These are phyloP conservation scores for Sitodiplosis mosellana DNA, from an alignment of 1,140 invertebrate genomes.

Conservation along the genomic window DNA sequence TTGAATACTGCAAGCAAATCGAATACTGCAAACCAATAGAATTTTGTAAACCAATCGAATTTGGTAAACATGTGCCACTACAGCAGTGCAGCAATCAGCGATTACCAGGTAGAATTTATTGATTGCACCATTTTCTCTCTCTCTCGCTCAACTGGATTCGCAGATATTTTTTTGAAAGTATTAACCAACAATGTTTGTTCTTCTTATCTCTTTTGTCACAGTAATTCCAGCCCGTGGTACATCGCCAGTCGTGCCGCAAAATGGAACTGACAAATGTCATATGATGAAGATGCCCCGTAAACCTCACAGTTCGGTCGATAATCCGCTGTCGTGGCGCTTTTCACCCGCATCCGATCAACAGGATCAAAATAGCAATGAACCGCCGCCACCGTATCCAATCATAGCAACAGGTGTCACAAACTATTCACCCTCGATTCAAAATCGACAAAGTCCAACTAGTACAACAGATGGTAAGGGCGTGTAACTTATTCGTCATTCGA, in stretches of 20 bases:
- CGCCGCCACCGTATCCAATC: conserved; percentile 51
- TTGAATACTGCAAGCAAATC: conserved; percentile 27
- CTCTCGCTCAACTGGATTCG: too few relatives aligned
- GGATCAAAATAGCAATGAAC: conserved; percentile 29
- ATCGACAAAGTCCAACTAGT: conserved; percentile 66
- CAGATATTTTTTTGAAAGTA: too few relatives aligned
- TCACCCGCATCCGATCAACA: conserved; percentile 16
- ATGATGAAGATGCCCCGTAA: conserved; percentile 62
- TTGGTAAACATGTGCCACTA: too few relatives aligned
- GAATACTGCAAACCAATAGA: conserved; percentile 8
- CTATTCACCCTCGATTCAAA: conserved; percentile 69
- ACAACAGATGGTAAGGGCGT: conserved; percentile 22
- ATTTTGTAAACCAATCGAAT: too few relatives aligned
- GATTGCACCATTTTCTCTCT: too few relatives aligned
- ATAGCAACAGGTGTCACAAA: conserved; percentile 54
- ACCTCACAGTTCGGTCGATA: not conserved
- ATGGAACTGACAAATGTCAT: conserved; percentile 25
- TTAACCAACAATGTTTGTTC: too few relatives aligned
- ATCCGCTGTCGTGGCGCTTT: too few relatives aligned
- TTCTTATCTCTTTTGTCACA: too few relatives aligned
- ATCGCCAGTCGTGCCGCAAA: conserved; percentile 37
- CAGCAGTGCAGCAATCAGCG: too few relatives aligned
- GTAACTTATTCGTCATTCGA: too few relatives aligned
- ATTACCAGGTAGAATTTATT: conserved; percentile 41
- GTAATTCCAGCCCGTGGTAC: conserved; percentile 43